Evolutionary conservation across 2,797 vertebrate genomes (phyloP).

Genomic region (Acanthopagrus latus): DNA sequence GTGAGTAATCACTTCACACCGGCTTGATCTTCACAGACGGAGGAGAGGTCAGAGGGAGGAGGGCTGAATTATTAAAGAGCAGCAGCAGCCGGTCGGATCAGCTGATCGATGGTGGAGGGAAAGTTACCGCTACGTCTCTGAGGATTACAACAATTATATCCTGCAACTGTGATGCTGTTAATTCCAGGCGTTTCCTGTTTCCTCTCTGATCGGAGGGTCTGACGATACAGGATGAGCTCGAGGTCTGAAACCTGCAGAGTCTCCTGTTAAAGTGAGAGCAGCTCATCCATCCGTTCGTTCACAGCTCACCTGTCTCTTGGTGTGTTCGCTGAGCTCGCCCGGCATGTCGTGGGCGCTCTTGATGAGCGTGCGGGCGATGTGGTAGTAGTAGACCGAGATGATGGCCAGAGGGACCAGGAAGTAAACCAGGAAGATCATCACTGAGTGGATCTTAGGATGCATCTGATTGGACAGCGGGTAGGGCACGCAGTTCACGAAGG

Average conservation of each 20-base stretch:
- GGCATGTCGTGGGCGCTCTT: slow-evolving; percentile 95
- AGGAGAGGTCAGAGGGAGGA: slow-evolving; percentile 20
- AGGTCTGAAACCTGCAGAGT: background rate
- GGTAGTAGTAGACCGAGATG: slow-evolving; percentile 95
- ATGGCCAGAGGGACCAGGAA: slow-evolving; percentile 92
- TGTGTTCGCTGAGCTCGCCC: slow-evolving; percentile 93
- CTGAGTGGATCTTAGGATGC: slow-evolving; percentile 94
- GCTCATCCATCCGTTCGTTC: background rate
- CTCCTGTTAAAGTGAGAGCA: background rate
- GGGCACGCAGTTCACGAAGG: slow-evolving; percentile 92
- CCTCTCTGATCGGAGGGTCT: no score
- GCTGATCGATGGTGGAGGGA: no score
- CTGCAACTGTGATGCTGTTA: no score
- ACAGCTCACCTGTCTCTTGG: slow-evolving; percentile 90
- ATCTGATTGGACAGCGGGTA: slow-evolving; percentile 92
- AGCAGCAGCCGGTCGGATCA: no score
- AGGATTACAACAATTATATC: no score
- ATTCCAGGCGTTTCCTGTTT: no score
- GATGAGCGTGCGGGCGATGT: slow-evolving; percentile 93
- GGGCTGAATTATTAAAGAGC: slow-evolving; percentile 22
- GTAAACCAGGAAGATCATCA: slow-evolving; percentile 96
- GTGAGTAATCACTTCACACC: slow-evolving; percentile 49
- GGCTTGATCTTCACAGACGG: slow-evolving; percentile 46
- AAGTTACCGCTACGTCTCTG: no score
- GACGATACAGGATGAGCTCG: no score